Evolutionary conservation across 2,888 invertebrate species (phyloP).

Genomic region (Formica aserva): DNA sequence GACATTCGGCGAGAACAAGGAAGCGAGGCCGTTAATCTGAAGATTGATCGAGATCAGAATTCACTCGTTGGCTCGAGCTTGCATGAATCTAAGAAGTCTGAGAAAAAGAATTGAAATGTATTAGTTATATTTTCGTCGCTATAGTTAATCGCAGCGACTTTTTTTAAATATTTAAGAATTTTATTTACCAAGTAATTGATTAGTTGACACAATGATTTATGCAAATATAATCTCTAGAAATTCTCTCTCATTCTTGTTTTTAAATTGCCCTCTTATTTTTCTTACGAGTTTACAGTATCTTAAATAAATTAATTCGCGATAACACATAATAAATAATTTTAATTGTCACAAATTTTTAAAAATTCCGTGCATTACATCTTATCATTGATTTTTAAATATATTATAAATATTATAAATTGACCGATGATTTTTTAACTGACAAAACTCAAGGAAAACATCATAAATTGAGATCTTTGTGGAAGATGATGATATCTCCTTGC

Average conservation of each 20-base stretch:
- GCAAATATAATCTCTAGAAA: constrained; percentile 11
- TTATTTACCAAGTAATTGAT: background rate
- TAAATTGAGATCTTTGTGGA: background rate
- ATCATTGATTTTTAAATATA: background rate
- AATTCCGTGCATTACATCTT: background rate
- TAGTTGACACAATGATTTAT: background rate
- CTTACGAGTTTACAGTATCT: background rate
- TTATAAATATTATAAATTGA: background rate
- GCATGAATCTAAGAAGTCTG: background rate
- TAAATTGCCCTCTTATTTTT: background rate
- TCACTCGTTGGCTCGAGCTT: background rate
- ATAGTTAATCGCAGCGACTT: background rate
- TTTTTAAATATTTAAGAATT: background rate
- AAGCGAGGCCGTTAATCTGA: background rate
- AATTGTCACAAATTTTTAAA: background rate
- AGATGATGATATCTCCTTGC: background rate
- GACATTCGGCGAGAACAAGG: background rate
- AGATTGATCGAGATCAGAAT: constrained; percentile 3
- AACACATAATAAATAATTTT: background rate
- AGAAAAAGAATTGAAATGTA: background rate
- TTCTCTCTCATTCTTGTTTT: constrained; percentile 1
- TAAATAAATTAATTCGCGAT: background rate
- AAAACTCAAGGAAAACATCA: background rate
- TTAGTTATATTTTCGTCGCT: background rate
- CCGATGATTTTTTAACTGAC: background rate